Evolutionary conservation across 1,140 invertebrate genomes (phyloP).

Genomic region (Musca domestica): DNA sequence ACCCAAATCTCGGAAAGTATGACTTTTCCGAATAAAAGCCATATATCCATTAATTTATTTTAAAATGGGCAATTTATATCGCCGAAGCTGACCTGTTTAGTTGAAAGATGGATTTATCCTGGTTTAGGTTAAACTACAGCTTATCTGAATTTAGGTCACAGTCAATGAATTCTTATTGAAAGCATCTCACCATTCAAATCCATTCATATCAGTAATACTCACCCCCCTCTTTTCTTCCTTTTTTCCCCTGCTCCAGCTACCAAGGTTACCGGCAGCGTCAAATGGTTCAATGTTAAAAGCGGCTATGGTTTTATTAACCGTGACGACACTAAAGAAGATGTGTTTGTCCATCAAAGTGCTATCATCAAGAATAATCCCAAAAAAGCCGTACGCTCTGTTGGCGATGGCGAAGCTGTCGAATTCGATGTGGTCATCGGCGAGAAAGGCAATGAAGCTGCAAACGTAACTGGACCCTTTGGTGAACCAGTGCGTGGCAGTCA

Average conservation of each 20-base stretch:
- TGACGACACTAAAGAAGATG: constrained; percentile 98
- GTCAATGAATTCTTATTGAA: too few relatives aligned
- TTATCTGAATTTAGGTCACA: too few relatives aligned
- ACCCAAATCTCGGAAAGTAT: too few relatives aligned
- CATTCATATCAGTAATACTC: background rate
- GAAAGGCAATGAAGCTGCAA: constrained; percentile 96
- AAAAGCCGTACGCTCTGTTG: constrained; percentile 96
- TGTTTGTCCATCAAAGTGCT: constrained; percentile 98
- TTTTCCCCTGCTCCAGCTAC: constrained; percentile 65
- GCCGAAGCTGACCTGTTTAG: too few relatives aligned
- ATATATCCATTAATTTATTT: too few relatives aligned
- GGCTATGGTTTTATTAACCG: constrained; percentile 99
- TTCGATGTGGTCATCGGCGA: constrained; percentile 99
- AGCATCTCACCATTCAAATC: too few relatives aligned
- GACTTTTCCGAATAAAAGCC: too few relatives aligned
- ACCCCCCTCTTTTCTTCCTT: constrained; percentile 23
- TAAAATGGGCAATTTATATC: too few relatives aligned
- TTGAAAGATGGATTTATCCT: too few relatives aligned
- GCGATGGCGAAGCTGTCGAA: constrained; percentile 97
- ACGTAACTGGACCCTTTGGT: constrained; percentile 93
- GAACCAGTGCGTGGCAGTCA: constrained; percentile 86
- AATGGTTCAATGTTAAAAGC: constrained; percentile 99
- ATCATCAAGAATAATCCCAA: constrained; percentile 97
- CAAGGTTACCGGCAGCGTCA: constrained; percentile 87
- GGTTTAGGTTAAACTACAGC: too few relatives aligned